Conservation (phyloP, 2,797 vertebrate species). For the Acipenser transmontanus region DNA sequence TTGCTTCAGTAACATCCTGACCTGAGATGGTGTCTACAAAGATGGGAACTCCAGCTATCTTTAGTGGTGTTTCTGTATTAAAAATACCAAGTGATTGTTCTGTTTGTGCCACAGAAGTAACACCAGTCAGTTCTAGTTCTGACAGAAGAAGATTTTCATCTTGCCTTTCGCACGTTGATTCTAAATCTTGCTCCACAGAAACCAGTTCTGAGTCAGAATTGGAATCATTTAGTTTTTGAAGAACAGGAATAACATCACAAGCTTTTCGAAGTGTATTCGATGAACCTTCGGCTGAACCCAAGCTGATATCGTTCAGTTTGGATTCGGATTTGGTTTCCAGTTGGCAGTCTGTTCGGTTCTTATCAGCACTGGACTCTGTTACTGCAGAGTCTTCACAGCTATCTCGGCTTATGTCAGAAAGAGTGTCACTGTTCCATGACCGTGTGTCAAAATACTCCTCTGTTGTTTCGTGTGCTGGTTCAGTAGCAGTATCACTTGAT, state of each 20-base stretch:
- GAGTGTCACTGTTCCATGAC: constrained; percentile 60
- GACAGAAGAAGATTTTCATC: constrained; percentile 7
- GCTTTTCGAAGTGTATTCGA: constrained; percentile 23
- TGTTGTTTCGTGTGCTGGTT: constrained; percentile 47
- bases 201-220: not conserved
- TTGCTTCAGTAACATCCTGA: constrained; percentile 7
- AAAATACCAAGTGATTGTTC: constrained; percentile 33
- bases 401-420: constrained; percentile 49
- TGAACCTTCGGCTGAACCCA: not conserved
- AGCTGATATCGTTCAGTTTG: not conserved
- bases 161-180: constrained; percentile 18
- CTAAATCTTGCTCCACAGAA: constrained; percentile 20
- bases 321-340: not conserved
- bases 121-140: constrained; percentile 21
- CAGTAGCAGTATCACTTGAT: constrained; percentile 32
- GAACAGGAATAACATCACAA: constrained; percentile 14
- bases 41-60: constrained; percentile 24
- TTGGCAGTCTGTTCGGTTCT: constrained; percentile 14
- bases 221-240: constrained; percentile 15
- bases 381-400: constrained; percentile 31
- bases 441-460: constrained; percentile 58
- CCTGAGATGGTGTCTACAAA: constrained; percentile 6
- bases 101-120: not conserved
- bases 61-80: constrained; percentile 28
- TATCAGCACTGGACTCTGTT: constrained; percentile 24